A percentile compares a stretch with the other conserved stretches of the same genome.
Conservation (phyloP, 2,113 vertebrate species). For the Chunga burmeisteri region DNA sequence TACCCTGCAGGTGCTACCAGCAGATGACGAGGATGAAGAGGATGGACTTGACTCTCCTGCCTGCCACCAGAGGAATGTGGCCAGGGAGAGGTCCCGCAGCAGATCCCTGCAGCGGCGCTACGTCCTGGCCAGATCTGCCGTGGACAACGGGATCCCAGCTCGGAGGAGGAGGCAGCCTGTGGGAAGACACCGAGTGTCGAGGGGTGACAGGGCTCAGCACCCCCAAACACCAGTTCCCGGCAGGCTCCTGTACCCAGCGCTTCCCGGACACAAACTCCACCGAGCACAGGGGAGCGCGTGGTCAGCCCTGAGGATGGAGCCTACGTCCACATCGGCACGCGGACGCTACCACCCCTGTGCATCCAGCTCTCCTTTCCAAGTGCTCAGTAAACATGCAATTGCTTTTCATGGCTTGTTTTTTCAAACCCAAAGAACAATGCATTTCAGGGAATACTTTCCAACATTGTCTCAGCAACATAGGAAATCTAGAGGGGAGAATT, state of each 20-base stretch:
- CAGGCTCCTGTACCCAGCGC: accelerated
- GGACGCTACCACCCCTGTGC: background rate
- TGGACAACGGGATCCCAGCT: background rate
- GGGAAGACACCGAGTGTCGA: accelerated
- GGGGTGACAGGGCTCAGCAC: background rate
- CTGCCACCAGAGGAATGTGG: accelerated
- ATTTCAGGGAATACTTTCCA: background rate
- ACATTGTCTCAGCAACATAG: background rate
- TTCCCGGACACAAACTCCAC: accelerated
- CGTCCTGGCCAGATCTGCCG: background rate
- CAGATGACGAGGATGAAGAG: background rate
- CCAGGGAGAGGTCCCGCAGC: background rate
- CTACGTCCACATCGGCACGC: accelerated
- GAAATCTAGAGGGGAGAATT: background rate
- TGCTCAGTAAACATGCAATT: background rate
- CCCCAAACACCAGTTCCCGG: background rate
- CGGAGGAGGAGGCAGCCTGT: background rate
- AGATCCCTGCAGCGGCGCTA: background rate
- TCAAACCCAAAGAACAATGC: background rate
- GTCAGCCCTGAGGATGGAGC: accelerated
- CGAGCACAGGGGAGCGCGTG: accelerated
- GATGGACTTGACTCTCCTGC: background rate
- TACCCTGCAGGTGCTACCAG: too few relatives aligned
- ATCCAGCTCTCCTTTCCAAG: background rate
- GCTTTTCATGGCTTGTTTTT: background rate